Conservation (phyloP, 2,888 invertebrate species). For the Lepidonotus clava region DNA sequence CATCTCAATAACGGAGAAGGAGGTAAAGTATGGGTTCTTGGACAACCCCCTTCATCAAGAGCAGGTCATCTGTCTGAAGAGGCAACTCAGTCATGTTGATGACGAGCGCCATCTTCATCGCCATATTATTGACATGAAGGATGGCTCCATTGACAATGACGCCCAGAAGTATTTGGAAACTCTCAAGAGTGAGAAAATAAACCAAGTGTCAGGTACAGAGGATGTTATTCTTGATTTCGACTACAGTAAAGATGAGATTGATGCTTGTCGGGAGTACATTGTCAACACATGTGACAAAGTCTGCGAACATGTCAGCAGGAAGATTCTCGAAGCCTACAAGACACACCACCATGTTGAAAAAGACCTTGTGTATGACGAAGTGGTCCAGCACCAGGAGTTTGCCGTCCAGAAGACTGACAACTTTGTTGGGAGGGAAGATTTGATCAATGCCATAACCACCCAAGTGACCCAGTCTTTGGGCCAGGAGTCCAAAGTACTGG, state of each 20-base stretch:
- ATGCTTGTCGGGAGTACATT: constrained; percentile 36
- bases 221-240: constrained; percentile 39
- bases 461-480: background rate
- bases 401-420: constrained; percentile 51
- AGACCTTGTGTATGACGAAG: constrained; percentile 53
- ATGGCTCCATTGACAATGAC: constrained; percentile 37
- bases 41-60: constrained; percentile 32
- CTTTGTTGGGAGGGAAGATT: constrained; percentile 58
- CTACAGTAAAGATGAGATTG: constrained; percentile 41
- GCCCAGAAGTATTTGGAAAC: constrained; percentile 44
- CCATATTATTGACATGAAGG: constrained; percentile 57
- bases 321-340: constrained; percentile 57
- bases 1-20: constrained; percentile 64
- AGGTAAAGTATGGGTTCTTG: constrained; percentile 60
- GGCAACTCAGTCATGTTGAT: constrained; percentile 23
- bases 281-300: constrained; percentile 56
- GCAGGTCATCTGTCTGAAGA: constrained; percentile 10
- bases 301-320: constrained; percentile 49
- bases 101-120: constrained; percentile 51
- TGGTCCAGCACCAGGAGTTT: constrained; percentile 55
- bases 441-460: constrained; percentile 5
- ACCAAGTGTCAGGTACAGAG: background rate
- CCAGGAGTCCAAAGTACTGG: background rate
- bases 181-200: constrained; percentile 56
- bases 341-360: constrained; percentile 57